Evolutionary conservation across 2,888 invertebrate genomes (phyloP).

Genomic region (Lingula anatina): DNA sequence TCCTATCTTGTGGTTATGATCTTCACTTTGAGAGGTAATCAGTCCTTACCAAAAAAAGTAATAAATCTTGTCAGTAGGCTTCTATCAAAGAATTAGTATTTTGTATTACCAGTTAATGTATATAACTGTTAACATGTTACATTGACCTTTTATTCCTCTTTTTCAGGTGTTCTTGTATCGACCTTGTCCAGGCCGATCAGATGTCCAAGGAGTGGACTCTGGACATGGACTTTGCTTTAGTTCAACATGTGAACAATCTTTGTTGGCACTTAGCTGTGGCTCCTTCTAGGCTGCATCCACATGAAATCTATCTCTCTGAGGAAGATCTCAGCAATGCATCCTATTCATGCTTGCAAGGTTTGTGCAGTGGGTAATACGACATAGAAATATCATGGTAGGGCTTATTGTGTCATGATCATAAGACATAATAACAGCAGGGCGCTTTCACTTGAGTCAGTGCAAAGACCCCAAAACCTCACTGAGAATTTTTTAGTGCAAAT

Average conservation of each 20-base stretch:
- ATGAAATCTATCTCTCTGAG: slow-evolving; percentile 40
- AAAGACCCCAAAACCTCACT: too few species aligned
- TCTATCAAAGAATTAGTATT: too few species aligned
- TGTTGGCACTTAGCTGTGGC: slow-evolving; percentile 39
- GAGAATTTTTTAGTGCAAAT: too few species aligned
- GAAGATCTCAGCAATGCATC: slow-evolving; percentile 29
- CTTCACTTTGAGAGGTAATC: slow-evolving; percentile 45
- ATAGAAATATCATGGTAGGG: too few species aligned
- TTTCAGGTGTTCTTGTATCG: slow-evolving; percentile 40
- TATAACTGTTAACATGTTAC: too few species aligned
- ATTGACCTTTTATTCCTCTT: too few species aligned
- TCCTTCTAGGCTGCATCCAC: slow-evolving; percentile 43
- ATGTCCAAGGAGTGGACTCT: slow-evolving; percentile 43
- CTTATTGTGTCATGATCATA: too few species aligned
- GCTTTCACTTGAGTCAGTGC: too few species aligned
- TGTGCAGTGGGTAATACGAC: too few species aligned
- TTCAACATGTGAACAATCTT: slow-evolving; percentile 35
- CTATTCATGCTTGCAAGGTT: slow-evolving; percentile 40
- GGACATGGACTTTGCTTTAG: slow-evolving; percentile 43
- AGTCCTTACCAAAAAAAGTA: not conserved
- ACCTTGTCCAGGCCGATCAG: slow-evolving; percentile 38
- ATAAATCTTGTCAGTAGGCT: too few species aligned
- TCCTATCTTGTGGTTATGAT: slow-evolving; percentile 46
- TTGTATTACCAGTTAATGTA: too few species aligned
- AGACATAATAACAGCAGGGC: too few species aligned